phyloP scores from a whole-genome alignment of 2,797 vertebrate species.

The Loris lydekkerianus region DNA sequence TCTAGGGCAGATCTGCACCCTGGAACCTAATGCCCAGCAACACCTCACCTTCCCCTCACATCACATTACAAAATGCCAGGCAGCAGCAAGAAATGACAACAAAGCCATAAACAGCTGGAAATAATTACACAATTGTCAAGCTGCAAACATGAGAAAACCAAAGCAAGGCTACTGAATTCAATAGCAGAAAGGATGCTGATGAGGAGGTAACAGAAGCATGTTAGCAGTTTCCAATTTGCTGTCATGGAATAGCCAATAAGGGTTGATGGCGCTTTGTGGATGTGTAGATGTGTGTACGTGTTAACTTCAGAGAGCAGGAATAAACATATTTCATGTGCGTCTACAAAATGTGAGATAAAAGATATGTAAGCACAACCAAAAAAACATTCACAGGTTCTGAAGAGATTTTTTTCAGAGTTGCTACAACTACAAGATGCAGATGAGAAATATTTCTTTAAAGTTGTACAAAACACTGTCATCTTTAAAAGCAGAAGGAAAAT shows the following conservation, averaged over 20 bases:
- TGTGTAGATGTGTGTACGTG: background rate
- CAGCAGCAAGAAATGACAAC: slow-evolving; percentile 74
- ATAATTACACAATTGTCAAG: slow-evolving; percentile 78
- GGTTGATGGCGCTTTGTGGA: slow-evolving; percentile 65
- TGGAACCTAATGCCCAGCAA: background rate
- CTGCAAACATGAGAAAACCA: slow-evolving; percentile 77
- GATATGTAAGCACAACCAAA: slow-evolving; percentile 19
- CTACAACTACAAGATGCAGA: slow-evolving; percentile 45
- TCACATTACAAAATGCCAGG: slow-evolving; percentile 75
- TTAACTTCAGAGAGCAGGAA: slow-evolving; percentile 78
- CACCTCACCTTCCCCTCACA: slow-evolving; percentile 72
- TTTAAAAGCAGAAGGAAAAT: slow-evolving; percentile 74
- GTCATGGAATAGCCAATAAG: slow-evolving; percentile 82
- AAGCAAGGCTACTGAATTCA: slow-evolving; percentile 69
- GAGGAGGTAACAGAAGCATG: slow-evolving; percentile 82
- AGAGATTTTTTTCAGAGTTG: slow-evolving; percentile 59
- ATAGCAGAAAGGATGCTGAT: slow-evolving; percentile 83
- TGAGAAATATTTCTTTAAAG: slow-evolving; percentile 70
- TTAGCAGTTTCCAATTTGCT: slow-evolving; percentile 83
- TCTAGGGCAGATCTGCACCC: background rate
- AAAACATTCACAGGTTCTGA: slow-evolving; percentile 19
- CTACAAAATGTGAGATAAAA: slow-evolving; percentile 52
- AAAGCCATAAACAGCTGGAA: slow-evolving; percentile 82
- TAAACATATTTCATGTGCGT: slow-evolving; percentile 30
- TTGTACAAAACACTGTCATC: slow-evolving; percentile 65